phyloP scores from a whole-genome alignment of 2,797 vertebrate species.

The Dendrocincla fuliginosa region DNA sequence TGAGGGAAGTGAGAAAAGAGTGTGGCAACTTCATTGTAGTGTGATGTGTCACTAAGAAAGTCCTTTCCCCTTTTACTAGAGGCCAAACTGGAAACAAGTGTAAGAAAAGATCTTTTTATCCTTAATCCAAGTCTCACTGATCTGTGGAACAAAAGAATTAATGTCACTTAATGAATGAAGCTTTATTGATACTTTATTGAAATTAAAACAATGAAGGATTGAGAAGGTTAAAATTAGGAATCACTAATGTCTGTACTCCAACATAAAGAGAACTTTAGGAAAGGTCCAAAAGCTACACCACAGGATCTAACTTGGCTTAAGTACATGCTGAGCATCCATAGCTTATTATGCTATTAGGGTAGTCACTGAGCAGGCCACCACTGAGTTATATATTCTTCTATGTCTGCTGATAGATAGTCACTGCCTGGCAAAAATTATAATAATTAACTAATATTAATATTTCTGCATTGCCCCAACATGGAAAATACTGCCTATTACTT shows the following conservation, averaged over 20 bases:
- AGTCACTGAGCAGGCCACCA: not conserved
- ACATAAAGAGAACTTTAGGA: not conserved
- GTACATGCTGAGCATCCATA: not conserved
- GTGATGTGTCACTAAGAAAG: not conserved
- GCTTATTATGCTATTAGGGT: fast-evolving
- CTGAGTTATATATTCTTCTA: fast-evolving
- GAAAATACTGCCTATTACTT: not conserved
- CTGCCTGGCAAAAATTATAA: not conserved
- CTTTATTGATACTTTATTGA: not conserved
- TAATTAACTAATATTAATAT: not conserved
- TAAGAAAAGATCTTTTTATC: not conserved
- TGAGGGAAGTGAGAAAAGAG: not conserved
- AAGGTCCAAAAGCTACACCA: not conserved
- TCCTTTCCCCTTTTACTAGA: not conserved
- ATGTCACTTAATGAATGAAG: too few relatives aligned
- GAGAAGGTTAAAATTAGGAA: not conserved
- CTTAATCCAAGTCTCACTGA: not conserved
- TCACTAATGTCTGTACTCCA: not conserved
- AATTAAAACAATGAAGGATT: not conserved
- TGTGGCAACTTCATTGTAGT: fast-evolving
- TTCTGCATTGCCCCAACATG: not conserved
- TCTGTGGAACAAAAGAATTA: not conserved
- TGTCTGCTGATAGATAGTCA: not conserved
- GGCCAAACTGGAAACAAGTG: not conserved
- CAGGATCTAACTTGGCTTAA: not conserved